phyloP scores from a whole-genome alignment of 2,113 vertebrate species.

The Gobius niger region DNA sequence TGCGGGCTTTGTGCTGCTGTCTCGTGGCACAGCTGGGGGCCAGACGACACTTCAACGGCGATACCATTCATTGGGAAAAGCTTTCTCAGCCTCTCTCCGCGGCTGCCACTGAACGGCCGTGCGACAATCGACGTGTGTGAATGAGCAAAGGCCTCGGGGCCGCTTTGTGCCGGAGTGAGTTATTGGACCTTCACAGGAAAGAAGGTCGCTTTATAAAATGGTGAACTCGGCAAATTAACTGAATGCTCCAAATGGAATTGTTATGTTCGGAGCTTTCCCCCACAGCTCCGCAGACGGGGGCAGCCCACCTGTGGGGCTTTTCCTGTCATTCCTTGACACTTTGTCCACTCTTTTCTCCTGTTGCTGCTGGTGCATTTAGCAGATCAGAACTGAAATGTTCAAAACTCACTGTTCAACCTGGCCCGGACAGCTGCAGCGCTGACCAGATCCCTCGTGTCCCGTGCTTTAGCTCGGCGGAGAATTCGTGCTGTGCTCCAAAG shows the following conservation, averaged over 20 bases:
- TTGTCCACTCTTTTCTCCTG: too few species aligned
- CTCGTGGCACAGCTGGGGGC: constrained; percentile 54
- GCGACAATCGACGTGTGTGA: constrained; percentile 64
- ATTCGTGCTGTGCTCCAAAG: too few species aligned
- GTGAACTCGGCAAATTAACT: constrained; percentile 69
- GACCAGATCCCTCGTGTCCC: too few species aligned
- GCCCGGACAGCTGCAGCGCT: too few species aligned
- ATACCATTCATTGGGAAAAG: constrained; percentile 72
- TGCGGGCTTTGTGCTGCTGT: constrained; percentile 54
- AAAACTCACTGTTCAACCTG: too few species aligned
- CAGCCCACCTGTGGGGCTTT: background rate
- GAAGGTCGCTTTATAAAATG: constrained; percentile 56
- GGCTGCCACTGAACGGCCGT: constrained; percentile 59
- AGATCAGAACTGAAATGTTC: too few species aligned
- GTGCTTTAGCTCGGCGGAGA: too few species aligned
- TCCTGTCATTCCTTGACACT: too few species aligned
- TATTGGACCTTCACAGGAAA: constrained; percentile 48
- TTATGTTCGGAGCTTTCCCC: constrained; percentile 10
- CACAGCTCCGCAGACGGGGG: background rate
- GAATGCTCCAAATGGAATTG: constrained; percentile 60
- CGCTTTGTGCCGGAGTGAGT: constrained; percentile 56
- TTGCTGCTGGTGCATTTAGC: too few species aligned
- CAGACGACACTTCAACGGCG: constrained; percentile 65
- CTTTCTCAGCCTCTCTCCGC: constrained; percentile 46
- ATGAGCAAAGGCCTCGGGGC: constrained; percentile 67